Evolutionary conservation across 1,140 invertebrate genomes (phyloP), one percentile per base, ranked within the genome.

Genomic region (Dendrolimus kikuchii): DNA sequence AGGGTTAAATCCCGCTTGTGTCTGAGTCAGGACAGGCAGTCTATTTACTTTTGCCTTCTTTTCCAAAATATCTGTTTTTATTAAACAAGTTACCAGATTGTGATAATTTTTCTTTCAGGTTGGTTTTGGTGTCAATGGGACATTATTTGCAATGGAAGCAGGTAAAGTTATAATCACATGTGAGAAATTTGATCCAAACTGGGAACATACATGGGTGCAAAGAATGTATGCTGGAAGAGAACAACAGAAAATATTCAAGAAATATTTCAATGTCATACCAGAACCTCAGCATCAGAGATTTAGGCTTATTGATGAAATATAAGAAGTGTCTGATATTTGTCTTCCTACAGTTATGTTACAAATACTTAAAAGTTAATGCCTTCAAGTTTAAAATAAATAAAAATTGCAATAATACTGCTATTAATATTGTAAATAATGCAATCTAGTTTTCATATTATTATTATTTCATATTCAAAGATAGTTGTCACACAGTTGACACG

Each of bases 251-350:
- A 92, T 96, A 66, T 93, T 92, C 66, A 96, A 96, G 74, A 95
- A 95, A 74, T 93, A 94, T 66, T 94, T 92, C 60, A 92, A 96
- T 89, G 89, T 96, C 45, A 90, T 96, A 65, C 92, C 94, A 1
- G 81, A 92, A 41, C 89, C 90, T 49, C 92, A 94, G 66, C 93
- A 94, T 62, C 88, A 90, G 51, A 88, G 90, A 60, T 96, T 96
- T 72, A 93, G 92, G 65, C 77, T 95, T 43, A 88, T 94, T 52
- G 92, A 95, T 75, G 88, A 90, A 86, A 68, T 93, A 8, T 93
- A 89, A 86, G 23, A 23, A 23, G 40, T 56, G 40, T 40, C 7
- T 49, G 23, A 49, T 5, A 46, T 23, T 23, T 23, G 23, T 23
- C 23, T 23, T 23, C 23, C 23, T 23, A 23, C 23, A 23, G 23